A percentile compares a stretch with the other conserved stretches of the same genome.
Evolutionary conservation across 2,113 vertebrate species (phyloP).

Genomic region (Neodon shergylaensis): DNA sequence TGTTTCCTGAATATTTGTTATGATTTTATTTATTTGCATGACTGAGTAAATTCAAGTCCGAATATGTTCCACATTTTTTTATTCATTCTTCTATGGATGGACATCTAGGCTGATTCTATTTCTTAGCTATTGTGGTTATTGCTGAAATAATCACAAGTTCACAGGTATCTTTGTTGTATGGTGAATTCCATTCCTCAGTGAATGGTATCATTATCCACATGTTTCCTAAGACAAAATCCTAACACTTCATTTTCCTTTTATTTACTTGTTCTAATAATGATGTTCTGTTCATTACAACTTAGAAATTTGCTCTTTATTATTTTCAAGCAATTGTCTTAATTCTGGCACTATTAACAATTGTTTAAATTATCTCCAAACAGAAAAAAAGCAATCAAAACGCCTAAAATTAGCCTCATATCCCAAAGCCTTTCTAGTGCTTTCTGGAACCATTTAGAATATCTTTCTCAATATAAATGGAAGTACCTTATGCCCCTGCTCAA

Average conservation of each 20-base stretch:
- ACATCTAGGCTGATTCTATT: background rate
- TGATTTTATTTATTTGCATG: background rate
- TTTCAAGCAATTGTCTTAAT: background rate
- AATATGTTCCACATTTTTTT: background rate
- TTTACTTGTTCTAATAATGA: background rate
- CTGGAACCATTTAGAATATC: background rate
- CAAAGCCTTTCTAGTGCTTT: background rate
- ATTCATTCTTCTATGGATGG: background rate
- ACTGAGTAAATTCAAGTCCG: background rate
- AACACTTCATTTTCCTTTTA: background rate
- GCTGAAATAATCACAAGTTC: background rate
- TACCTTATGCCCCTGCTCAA: background rate
- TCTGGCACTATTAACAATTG: background rate
- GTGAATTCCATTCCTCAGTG: background rate
- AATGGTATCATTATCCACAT: background rate
- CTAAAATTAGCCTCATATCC: background rate
- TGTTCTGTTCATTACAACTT: background rate
- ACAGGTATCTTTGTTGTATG: background rate
- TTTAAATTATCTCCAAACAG: background rate
- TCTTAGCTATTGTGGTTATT: background rate
- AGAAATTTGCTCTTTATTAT: background rate
- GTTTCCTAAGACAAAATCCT: background rate
- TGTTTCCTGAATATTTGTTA: background rate
- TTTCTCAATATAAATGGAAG: constrained; percentile 18
- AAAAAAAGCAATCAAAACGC: background rate